Conservation (phyloP, 2,113 vertebrate genomes). For the Nibea coibor region DNA sequence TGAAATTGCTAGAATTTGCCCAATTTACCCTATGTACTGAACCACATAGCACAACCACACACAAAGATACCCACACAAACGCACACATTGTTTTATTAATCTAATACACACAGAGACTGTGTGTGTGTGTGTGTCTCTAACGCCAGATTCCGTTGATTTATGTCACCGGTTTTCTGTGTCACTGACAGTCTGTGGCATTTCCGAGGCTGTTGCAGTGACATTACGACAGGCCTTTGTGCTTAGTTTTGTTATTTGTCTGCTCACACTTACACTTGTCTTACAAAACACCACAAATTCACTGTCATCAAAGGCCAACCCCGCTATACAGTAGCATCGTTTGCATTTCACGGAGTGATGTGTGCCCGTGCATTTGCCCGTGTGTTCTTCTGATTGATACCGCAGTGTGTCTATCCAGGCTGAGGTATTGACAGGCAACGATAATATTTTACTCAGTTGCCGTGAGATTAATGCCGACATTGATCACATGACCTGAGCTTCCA, state of each 20-base stretch:
- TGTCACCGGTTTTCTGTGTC: conserved; percentile 53
- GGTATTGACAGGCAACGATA: conserved; percentile 39
- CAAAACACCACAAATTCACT: background rate
- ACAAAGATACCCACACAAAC: conserved; percentile 24
- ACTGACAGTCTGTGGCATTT: conserved; percentile 34
- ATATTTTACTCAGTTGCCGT: conserved; percentile 48
- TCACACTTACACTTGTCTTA: background rate
- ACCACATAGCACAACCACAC: conserved; percentile 27
- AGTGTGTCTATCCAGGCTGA: conserved; percentile 30
- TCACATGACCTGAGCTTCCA: conserved; percentile 53
- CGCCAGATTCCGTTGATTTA: conserved; percentile 45
- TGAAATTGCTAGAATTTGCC: background rate
- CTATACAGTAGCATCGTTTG: background rate
- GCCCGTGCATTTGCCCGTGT: background rate
- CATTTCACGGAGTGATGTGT: conserved; percentile 14
- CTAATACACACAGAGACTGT: background rate
- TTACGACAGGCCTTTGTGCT: conserved; percentile 15
- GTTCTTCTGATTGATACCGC: conserved; percentile 35
- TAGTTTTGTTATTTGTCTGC: background rate
- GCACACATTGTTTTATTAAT: conserved; percentile 2
- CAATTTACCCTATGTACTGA: conserved; percentile 1
- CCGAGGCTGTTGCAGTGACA: background rate
- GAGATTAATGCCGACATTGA: conserved; percentile 53
- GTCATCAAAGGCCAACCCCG: conserved; percentile 2
- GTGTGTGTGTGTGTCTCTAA: background rate